Percentiles rank a stretch among this genome's conserved stretches.
These are phyloP conservation scores for Sebastolobus alascanus DNA, from an alignment of 2,797 vertebrate species.

Conservation along the genomic window DNA sequence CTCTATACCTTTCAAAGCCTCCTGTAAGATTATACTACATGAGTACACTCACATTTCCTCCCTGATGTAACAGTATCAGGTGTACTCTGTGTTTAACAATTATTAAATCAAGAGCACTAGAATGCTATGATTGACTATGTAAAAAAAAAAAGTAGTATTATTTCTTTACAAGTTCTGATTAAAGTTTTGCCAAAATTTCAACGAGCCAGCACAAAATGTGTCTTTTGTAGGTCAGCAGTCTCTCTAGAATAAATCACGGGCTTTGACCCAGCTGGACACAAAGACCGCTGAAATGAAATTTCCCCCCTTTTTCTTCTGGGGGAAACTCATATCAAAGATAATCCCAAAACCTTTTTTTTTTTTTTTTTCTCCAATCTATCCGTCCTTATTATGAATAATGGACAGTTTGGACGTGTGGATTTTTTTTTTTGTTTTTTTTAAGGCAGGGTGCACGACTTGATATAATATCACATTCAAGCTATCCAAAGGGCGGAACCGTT, in stretches of 20 bases:
- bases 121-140: not conserved
- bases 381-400: constrained; percentile 15
- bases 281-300: constrained; percentile 34
- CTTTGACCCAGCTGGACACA: constrained; percentile 52
- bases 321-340: constrained; percentile 43
- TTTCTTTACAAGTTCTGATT: not conserved
- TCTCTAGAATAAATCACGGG: constrained; percentile 30
- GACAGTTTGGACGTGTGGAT: not conserved
- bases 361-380: constrained; percentile 1
- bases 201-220: constrained; percentile 5
- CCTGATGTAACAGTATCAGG: constrained; percentile 5
- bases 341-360: not conserved
- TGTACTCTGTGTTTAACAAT: not conserved
- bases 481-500: not conserved
- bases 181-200: constrained; percentile 16
- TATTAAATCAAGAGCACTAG: not conserved
- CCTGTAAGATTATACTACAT: constrained; percentile 33
- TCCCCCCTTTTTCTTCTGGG: constrained; percentile 12
- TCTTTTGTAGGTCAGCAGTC: constrained; percentile 47
- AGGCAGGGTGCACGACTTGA: not conserved
- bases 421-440: not conserved
- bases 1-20: not conserved
- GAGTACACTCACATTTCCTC: constrained; percentile 19
- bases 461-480: not conserved
- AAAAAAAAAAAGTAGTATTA: not conserved